Evolutionary conservation across 2,113 vertebrate species (phyloP).

Genomic region (Pampusana beccarii): DNA sequence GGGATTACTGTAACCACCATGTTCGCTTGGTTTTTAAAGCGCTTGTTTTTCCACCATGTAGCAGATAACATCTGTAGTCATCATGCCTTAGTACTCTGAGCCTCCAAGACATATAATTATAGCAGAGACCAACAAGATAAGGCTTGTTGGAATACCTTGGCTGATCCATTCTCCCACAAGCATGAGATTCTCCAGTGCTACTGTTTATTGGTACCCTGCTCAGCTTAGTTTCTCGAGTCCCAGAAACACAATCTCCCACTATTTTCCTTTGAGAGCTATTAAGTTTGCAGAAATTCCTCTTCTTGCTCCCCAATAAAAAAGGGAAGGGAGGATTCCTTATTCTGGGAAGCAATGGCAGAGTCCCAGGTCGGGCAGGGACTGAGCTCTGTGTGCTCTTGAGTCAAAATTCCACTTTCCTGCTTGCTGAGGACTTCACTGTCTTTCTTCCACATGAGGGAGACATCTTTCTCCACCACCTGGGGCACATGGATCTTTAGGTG

Average conservation of each 20-base stretch:
- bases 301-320: not conserved
- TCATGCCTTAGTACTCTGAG: not conserved
- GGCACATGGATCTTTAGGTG: not conserved
- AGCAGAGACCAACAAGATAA: not conserved
- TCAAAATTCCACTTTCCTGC: not conserved
- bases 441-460: not conserved
- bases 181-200: not conserved
- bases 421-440: not conserved
- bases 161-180: not conserved
- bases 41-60: slow-evolving; percentile 15
- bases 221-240: not conserved
- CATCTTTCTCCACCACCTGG: not conserved
- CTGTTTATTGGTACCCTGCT: not conserved
- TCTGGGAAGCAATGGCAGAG: not conserved
- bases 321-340: not conserved
- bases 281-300: not conserved
- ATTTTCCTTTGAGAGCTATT: not conserved
- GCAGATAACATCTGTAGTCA: slow-evolving; percentile 17
- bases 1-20: not conserved
- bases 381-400: not conserved
- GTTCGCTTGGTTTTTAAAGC: slow-evolving; percentile 9
- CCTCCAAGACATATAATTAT: not conserved
- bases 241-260: not conserved
- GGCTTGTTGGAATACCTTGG: not conserved
- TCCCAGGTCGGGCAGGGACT: not conserved